These are phyloP conservation scores for Corythaixoides concolor DNA, from an alignment of 2,113 vertebrate species.

Conservation along the genomic window DNA sequence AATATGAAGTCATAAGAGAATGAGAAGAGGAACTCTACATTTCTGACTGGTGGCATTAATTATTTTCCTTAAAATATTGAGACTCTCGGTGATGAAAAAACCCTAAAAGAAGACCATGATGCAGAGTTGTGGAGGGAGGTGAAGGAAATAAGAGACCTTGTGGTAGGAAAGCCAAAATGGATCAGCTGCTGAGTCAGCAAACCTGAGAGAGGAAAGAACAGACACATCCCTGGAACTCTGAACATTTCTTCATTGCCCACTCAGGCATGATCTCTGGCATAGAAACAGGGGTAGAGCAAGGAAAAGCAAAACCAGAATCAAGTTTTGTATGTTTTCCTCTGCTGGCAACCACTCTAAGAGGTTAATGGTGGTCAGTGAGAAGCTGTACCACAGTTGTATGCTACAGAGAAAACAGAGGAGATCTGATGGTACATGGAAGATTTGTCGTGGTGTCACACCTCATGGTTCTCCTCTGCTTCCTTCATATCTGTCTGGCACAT, in stretches of 20 bases:
- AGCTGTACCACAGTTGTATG: neutral
- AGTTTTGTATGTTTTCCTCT: neutral
- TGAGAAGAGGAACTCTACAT: neutral
- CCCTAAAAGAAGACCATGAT: neutral
- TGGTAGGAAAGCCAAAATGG: neutral
- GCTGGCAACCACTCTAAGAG: neutral
- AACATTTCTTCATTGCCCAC: neutral
- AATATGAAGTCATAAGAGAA: neutral
- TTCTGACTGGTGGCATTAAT: neutral
- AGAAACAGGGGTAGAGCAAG: neutral
- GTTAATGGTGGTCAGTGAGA: neutral
- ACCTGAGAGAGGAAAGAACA: neutral
- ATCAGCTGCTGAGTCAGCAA: neutral
- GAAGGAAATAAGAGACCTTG: neutral
- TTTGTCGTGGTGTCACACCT: neutral
- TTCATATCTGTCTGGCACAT: fast-evolving
- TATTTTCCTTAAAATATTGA: neutral
- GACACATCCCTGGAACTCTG: neutral
- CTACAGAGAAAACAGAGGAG: neutral
- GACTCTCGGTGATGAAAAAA: neutral
- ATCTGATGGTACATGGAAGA: neutral
- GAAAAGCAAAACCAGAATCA: neutral
- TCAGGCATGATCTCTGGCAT: fast-evolving
- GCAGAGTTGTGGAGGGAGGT: neutral
- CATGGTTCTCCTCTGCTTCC: neutral